These are phyloP conservation scores for Elysia crispata DNA, from an alignment of 2,888 invertebrate genomes.

Conservation along the genomic window DNA sequence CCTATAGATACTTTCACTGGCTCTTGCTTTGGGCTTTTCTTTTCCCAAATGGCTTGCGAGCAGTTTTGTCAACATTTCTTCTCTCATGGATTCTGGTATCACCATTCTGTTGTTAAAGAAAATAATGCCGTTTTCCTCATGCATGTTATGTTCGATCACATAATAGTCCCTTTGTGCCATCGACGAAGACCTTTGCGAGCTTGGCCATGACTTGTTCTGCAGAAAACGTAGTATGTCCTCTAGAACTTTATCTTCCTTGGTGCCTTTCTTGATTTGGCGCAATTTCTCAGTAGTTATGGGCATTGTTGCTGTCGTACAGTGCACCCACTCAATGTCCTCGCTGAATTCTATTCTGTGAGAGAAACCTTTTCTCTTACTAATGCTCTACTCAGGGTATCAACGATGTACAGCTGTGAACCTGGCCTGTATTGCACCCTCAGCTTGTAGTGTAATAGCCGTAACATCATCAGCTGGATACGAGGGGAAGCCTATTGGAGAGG, in stretches of 20 bases:
- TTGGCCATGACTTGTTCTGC: not conserved
- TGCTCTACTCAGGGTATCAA: conserved; percentile 53
- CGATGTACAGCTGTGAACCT: conserved; percentile 30
- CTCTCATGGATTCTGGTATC: not conserved
- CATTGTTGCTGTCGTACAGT: not conserved
- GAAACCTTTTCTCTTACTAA: not conserved
- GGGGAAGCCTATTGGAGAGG: conserved; percentile 50
- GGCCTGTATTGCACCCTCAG: conserved; percentile 16
- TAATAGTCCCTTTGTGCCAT: not conserved
- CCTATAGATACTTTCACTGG: conserved; percentile 20
- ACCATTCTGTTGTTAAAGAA: not conserved
- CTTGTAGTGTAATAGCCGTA: conserved; percentile 40
- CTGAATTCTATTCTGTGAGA: not conserved
- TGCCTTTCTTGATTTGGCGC: not conserved
- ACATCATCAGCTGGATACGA: conserved; percentile 58
- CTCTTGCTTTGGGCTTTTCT: conserved; percentile 20
- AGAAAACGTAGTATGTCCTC: not conserved
- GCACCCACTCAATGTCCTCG: not conserved
- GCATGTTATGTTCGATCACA: not conserved
- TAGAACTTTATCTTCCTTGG: not conserved
- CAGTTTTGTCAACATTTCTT: not conserved
- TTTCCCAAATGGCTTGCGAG: conserved; percentile 12
- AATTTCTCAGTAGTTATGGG: not conserved
- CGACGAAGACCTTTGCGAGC: not conserved
- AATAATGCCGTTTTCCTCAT: conserved; percentile 20